Evolutionary conservation across 2,113 vertebrate genomes (phyloP), one percentile per base, ranked within the genome.

Genomic region (Capreolus pygargus): DNA sequence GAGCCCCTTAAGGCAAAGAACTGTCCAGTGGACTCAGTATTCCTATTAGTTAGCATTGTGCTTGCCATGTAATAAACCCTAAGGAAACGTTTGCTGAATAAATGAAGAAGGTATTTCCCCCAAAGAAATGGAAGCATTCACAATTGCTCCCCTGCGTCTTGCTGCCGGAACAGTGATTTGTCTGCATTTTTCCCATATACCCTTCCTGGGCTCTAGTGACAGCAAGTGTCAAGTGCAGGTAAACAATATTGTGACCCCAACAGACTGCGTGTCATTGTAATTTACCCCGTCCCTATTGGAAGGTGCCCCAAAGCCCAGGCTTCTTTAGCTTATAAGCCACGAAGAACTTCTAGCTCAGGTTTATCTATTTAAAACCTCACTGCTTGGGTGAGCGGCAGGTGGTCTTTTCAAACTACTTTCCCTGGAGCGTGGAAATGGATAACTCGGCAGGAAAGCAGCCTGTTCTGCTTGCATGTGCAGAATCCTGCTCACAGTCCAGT

Each of bases 121-220:
- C 11, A 43, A 86, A 96, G 67, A 93, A 93, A 93, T 81, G 45
- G 33, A 79, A 89, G n/a, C 57, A 67, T 91, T 95, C 76, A 30
- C 19, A 58, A 1, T n/a, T 91, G 58, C 12, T 92, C 55, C 52
- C 55, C 14, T 58, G 19, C 50, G 23, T n/a, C 70, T 79, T 13
- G 15, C 67, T n/a, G 28, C 52, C 21, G 11, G 50, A 89, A 17
- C 55, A 92, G 89, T 36, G 58, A 87, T 52, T 82, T 10, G 84
- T 54, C 33, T 30, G 2, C 50, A 6, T 67, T 23, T 33, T 90
- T 70, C 30, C 15, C 19, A 17, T 19, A 2, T 9, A 61, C 33
- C 23, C 67, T 36, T 87, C 27, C 61, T 86, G 47, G n/a, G 81
- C 33, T 6, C 27, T 87, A 8, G 21, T 61, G 14, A 92, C 45